Conservation (phyloP, 2,888 invertebrate genomes). For the Amphipoea oculea region DNA sequence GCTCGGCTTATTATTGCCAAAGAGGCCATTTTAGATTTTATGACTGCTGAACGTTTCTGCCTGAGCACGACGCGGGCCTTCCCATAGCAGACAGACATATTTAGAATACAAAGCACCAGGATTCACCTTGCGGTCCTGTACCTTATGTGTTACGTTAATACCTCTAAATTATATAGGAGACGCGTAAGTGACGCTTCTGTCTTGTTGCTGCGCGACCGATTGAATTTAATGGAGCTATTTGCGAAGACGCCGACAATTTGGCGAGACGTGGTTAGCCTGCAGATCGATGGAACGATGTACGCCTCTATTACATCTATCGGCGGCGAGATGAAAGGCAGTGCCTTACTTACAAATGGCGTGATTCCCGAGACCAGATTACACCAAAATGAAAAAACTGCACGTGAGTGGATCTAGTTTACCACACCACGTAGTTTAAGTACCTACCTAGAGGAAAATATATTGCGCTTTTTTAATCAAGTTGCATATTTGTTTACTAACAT, state of each 20-base stretch:
- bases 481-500: slow-evolving; percentile 10
- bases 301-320: slow-evolving; percentile 69
- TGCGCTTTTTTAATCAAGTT: slow-evolving; percentile 42
- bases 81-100: slow-evolving; percentile 66
- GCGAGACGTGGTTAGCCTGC: slow-evolving; percentile 78
- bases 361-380: slow-evolving; percentile 57
- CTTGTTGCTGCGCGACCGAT: slow-evolving; percentile 77
- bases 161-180: slow-evolving; percentile 84
- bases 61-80: slow-evolving; percentile 48
- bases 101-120: slow-evolving; percentile 77
- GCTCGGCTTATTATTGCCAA: slow-evolving; percentile 43
- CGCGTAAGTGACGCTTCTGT: slow-evolving; percentile 83
- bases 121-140: slow-evolving; percentile 65
- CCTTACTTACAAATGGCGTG: slow-evolving; percentile 64
- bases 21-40: slow-evolving; percentile 62
- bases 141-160: slow-evolving; percentile 77
- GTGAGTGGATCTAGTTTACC: slow-evolving; percentile 48
- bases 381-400: slow-evolving; percentile 60
- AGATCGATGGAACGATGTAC: slow-evolving; percentile 67
- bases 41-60: slow-evolving; percentile 55
- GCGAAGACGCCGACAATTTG: slow-evolving; percentile 80
- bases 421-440: neutral
- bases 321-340: slow-evolving; percentile 70
- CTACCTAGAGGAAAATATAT: slow-evolving; percentile 5
- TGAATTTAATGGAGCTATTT: slow-evolving; percentile 88